Evolutionary conservation across 2,888 invertebrate species (phyloP).

Genomic region (Zonitis immaculata): DNA sequence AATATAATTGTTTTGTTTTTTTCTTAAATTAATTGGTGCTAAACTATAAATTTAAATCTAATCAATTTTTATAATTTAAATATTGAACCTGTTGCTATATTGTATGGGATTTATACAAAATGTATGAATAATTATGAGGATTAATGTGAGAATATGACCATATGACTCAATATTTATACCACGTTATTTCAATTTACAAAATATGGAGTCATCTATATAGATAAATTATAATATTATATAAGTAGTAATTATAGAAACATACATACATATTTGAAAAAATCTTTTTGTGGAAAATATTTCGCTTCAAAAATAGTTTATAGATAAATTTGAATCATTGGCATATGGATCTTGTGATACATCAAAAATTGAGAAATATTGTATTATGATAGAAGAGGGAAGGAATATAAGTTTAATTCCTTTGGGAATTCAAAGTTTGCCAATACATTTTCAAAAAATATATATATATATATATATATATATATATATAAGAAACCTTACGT

Average conservation of each 20-base stretch:
- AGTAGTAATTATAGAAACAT: no score
- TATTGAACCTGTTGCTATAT: background rate
- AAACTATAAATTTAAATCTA: background rate
- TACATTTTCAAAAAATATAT: background rate
- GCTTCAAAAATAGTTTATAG: conserved; percentile 19
- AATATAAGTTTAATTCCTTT: background rate
- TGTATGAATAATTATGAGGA: background rate
- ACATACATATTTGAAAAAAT: background rate
- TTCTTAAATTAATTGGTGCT: conserved; percentile 1
- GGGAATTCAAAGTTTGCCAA: background rate
- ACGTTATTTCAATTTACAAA: background rate
- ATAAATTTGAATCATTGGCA: conserved; percentile 2
- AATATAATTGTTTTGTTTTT: no score
- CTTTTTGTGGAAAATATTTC: conserved; percentile 18
- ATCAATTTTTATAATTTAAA: background rate
- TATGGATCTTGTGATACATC: conserved; percentile 14
- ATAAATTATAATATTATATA: no score
- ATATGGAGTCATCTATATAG: no score
- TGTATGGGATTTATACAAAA: background rate
- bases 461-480: no score
- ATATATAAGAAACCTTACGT: background rate
- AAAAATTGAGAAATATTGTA: conserved; percentile 1
- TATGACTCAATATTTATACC: background rate
- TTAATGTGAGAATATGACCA: background rate
- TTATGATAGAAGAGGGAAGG: background rate